Base-by-base conservation (phyloP, 2,797 vertebrate genomes). In the Sebastes steindachneri region DNA sequence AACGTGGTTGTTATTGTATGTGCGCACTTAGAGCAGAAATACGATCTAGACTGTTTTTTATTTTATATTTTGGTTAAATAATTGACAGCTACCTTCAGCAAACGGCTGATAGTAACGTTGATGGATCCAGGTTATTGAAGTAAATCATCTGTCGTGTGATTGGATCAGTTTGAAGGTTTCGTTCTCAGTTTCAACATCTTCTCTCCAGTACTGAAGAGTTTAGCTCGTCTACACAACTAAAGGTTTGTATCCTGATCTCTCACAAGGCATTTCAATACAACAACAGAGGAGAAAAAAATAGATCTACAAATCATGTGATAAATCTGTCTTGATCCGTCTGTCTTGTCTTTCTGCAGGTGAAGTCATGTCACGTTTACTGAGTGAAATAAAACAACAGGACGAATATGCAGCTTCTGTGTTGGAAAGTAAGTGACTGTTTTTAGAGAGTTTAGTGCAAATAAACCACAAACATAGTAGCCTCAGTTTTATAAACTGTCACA, bases 401-500 rank as follows among this genome's bases (percentile, higher is more conserved):
- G 0, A 0, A 4, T 0, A 1, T 0, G 88, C 77, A 48, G 88
- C 77, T 0, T 0, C 0, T 0, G 4, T 2, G 0, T 17, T 93
- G 15, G 0, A 55, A n/a, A 0, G 92, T 92, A 64, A 86, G 88
- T 69, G 19, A 0, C 3, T 4, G 1, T 23, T 33, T 55, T 41
- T 41, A 35, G 9, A 35, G 33, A 11, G 33, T 35, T 35, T 35
- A 35, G 10, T 11, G 33, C 9, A 35, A 35, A 35, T 35, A 35
- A 35, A 33, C 31, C 31, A 33, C 31, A 33, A 33, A 33, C 31
- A 31, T 31, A 31, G 29, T 35, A 31, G 29, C 9, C 33, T 33
- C 33, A 35, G 9, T 14, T 71, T 51, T 19, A 9, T 11, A 12
- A 25, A 7, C 19, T 55, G 31, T 41, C 35, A 59, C 26, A 21